Base-by-base conservation (phyloP, 64 coral and sea anemone genomes). In the Montipora capricornis region DNA sequence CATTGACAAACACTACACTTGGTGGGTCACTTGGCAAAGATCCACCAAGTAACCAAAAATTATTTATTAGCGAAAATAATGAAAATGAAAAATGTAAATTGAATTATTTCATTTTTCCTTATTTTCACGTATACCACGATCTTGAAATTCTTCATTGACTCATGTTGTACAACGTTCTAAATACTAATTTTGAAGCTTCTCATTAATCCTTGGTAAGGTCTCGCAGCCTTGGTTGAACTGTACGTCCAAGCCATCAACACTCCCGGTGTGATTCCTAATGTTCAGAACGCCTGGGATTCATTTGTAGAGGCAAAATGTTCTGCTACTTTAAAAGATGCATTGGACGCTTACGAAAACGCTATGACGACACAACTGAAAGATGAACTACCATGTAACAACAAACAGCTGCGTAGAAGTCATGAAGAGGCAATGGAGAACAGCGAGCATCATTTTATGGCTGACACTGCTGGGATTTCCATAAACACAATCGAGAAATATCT, bases 191-290 rank as follows among this genome's bases (percentile, higher is more conserved):
- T 55, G 52, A 55, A 5, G 52, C 52, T 55, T 55, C 52, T 55
- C 5, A 55, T 29, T 29, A 29, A 29, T 29, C 29, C 29, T 55
- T 55, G 52, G 52, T 61, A 20, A 96, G 95, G 84, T 15, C 73
- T 96, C 3, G 90, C 90, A 74, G 74, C 90, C 0, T 16, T 96
- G 70, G 59, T 93, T 45, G 77, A 96, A 9, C 22, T 76, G 69
- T 96, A 92, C 52, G 85, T 89, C 17, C 53, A 89, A 2, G 84
- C 95, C 4, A 74, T 96, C 49, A 96, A 96, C 90, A 88, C 90
- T 10, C 90, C 95, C 46, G 95, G 78, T 46, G 74, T 87, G 6
- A 87, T 96, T 76, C 95, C 95, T 37, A 96, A 92, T 62, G 87
- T 96, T 62, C 62, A 93, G 60, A 89, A 61, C 15, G 95, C 95